Base-by-base conservation (phyloP, 1,140 invertebrate species). In the Zaprionus ornatus region DNA sequence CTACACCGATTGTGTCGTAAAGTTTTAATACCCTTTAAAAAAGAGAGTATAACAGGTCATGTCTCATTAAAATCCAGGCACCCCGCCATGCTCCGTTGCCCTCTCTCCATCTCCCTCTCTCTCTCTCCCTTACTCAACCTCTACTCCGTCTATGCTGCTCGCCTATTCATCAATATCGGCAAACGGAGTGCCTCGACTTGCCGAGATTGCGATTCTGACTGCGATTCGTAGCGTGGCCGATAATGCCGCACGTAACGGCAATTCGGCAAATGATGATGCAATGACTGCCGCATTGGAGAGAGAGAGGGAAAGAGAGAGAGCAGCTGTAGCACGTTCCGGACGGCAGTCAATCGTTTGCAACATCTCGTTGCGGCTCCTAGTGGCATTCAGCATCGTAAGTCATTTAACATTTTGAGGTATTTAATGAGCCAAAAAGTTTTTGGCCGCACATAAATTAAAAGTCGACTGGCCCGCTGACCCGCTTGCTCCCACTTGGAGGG, bases 351-450 rank as follows among this genome's bases (percentile, higher is more conserved):
- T 87, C 83, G 83, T 65, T 50, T 74, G 84, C 80, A 83, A 76
- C 77, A 71, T 68, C 67, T 74, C 63, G 80, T 74, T 68, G 55
- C 42, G 48, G 40, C 52, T 64, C 45, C 59, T 54, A 67, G 32
- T 25, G 40, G 50, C 37, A 66, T 29, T 25, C 70, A 54, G 70
- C 67, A 32, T 75, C 80, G 85, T 90, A 82, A 90, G 85, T 90
- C 85, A 90, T 85, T 90, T 90, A 82, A 79, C 85, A 90, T 90
- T 90, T 90, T 90, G 85, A 90, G 85, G 79, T 90, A 90, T 90
- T 90, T 90, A 90, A 90, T 90, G 85, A 90, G 82, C 85, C 85
- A 90, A 85, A 82, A 90, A 90, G 54, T 85, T 85, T 85, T 85
- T 80, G 62, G 81, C 79, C 75, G 79, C 85, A 82, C 85, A 90